These are phyloP conservation scores for Epinephelus malabaricus DNA, from an alignment of 2,797 vertebrate species.

Conservation along the genomic window DNA sequence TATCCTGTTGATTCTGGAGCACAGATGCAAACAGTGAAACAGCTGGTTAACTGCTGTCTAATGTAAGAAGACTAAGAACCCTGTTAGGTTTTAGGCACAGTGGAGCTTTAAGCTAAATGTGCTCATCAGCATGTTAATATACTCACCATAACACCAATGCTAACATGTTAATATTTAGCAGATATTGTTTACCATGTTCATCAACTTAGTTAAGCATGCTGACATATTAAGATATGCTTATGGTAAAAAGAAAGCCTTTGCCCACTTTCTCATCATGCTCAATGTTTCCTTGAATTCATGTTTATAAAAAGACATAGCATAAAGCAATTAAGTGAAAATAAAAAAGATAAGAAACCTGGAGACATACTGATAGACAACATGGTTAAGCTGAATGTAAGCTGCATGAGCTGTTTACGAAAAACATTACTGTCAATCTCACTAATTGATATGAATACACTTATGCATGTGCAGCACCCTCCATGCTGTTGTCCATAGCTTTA, in stretches of 20 bases:
- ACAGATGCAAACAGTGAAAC: neutral
- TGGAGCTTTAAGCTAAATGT: neutral
- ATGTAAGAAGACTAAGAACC: neutral
- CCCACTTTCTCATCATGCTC: neutral
- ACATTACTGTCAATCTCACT: neutral
- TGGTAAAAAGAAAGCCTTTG: neutral
- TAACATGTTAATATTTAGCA: neutral
- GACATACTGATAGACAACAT: neutral
- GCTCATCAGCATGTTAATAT: neutral
- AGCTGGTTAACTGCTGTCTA: neutral
- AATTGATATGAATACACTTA: neutral
- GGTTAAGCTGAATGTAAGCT: neutral
- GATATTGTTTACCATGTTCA: neutral
- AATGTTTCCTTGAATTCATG: neutral
- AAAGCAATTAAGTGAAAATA: neutral
- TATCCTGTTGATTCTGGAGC: neutral
- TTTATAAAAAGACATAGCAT: neutral
- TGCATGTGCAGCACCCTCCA: too few relatives aligned
- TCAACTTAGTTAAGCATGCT: neutral
- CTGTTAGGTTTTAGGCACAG: neutral
- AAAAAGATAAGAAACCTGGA: neutral
- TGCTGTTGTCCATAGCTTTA: neutral
- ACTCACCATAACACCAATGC: neutral
- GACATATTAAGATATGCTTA: neutral
- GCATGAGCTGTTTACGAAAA: neutral